These are phyloP conservation scores for Hipposideros armiger DNA, from an alignment of 2,113 vertebrate genomes.

Conservation along the genomic window DNA sequence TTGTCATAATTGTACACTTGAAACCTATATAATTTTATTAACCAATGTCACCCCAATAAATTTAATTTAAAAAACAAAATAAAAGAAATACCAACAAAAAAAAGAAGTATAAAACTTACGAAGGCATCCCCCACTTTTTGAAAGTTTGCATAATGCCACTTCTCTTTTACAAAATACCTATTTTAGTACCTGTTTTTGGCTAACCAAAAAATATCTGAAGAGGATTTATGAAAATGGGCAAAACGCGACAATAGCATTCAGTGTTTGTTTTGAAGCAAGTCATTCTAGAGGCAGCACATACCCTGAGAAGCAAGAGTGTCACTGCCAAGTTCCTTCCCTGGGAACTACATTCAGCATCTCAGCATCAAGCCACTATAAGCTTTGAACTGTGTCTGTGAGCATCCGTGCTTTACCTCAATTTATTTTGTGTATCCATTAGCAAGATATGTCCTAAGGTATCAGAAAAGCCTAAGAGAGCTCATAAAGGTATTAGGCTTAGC, in stretches of 20 bases:
- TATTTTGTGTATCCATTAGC: neutral
- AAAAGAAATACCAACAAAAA: too few relatives aligned
- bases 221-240: neutral
- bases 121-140: neutral
- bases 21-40: too few relatives aligned
- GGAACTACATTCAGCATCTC: neutral
- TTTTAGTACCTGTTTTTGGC: neutral
- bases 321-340: neutral
- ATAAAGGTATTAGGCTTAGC: neutral
- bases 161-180: neutral
- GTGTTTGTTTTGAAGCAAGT: too few relatives aligned
- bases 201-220: neutral
- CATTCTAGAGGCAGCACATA: neutral
- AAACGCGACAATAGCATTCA: neutral
- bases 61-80: too few relatives aligned
- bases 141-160: neutral
- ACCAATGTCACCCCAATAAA: too few relatives aligned
- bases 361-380: neutral
- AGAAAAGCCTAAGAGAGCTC: neutral
- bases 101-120: neutral
- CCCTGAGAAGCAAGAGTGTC: neutral
- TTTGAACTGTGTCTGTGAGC: neutral
- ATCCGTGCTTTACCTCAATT: neutral
- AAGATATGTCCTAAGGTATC: neutral
- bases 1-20: too few relatives aligned